Evolutionary conservation across 1,140 invertebrate genomes (phyloP).

Genomic region (Cheumatopsyche charites): DNA sequence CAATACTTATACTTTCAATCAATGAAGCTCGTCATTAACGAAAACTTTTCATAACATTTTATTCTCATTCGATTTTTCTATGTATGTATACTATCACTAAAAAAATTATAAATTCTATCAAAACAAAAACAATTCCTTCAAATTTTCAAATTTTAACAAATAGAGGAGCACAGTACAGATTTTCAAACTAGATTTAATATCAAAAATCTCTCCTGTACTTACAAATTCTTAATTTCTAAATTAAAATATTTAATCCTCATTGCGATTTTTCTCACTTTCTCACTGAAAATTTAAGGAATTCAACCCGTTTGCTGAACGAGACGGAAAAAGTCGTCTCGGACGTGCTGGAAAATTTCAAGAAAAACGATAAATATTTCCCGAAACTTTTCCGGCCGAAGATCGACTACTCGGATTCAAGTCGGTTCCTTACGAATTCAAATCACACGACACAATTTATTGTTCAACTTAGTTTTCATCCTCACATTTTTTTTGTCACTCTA

Average conservation of each 20-base stretch:
- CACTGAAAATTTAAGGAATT: background rate
- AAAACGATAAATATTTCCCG: slow-evolving; percentile 29
- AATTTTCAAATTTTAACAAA: too few species aligned
- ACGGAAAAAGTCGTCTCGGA: slow-evolving; percentile 7
- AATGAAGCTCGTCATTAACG: too few species aligned
- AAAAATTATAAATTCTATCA: too few species aligned
- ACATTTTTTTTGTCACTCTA: background rate
- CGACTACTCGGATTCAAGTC: background rate
- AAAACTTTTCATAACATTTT: too few species aligned
- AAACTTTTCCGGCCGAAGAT: slow-evolving; percentile 30
- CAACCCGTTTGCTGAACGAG: background rate
- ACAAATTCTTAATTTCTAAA: too few species aligned
- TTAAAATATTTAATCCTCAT: background rate
- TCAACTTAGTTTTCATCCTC: background rate
- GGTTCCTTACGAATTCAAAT: slow-evolving; percentile 15
- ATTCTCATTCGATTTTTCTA: too few species aligned
- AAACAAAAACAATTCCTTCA: too few species aligned
- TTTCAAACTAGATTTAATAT: too few species aligned
- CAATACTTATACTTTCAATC: too few species aligned
- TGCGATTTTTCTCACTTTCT: background rate
- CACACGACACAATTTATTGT: slow-evolving; percentile 26
- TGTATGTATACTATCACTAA: too few species aligned
- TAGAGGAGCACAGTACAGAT: too few species aligned
- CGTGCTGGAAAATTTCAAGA: slow-evolving; percentile 15
- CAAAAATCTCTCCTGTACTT: too few species aligned